Base-by-base conservation (phyloP, 2,888 invertebrate genomes). In the Chrysolina americana region DNA sequence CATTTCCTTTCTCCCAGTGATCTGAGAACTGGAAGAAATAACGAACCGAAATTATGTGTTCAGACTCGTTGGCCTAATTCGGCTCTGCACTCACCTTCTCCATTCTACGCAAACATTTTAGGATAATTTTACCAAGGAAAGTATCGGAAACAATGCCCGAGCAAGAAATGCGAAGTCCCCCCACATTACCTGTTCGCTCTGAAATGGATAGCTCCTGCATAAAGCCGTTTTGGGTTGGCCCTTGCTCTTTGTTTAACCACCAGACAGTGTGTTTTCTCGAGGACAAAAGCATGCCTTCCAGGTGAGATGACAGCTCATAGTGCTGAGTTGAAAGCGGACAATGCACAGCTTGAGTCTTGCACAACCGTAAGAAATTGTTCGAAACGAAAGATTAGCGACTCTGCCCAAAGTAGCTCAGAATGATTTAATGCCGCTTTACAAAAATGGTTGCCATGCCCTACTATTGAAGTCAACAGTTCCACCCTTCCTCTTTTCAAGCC, bases 111-210 rank as follows among this genome's bases (percentile, higher is more conserved):
- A 79, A 79, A 82, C 78, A 81, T 78, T 79, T 71, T 62, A 72
- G 75, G 77, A 78, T 81, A 80, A 81, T 82, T 81, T 78, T 76
- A 79, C 80, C 80, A 79, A 82, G 78, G 75, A 80, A 78, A 75
- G 78, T 78, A 81, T 78, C 78, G 80, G 79, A 82, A 80, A 80
- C 81, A 82, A 82, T 80, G 81, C 81, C 76, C 78, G 76, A 74
- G 59, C 79, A 76, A 80, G 81, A 78, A 79, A 79, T 77, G 79
- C 77, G 74, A 68, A 75, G 76, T 65, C 77, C 79, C 77, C 73
- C 69, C 71, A 75, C 79, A 79, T 79, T 81, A 79, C 81, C 81
- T 79, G 78, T 75, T 76, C 76, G 70, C 65, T 62, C 70, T 70
- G 77, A 79, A 78, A 80, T 79, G 78, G 79, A 79, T 78, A 75